Percentiles rank a stretch among this genome's conserved stretches.
These are phyloP conservation scores for Nilaparvata lugens DNA, from an alignment of 1,140 invertebrate genomes.

Conservation along the genomic window DNA sequence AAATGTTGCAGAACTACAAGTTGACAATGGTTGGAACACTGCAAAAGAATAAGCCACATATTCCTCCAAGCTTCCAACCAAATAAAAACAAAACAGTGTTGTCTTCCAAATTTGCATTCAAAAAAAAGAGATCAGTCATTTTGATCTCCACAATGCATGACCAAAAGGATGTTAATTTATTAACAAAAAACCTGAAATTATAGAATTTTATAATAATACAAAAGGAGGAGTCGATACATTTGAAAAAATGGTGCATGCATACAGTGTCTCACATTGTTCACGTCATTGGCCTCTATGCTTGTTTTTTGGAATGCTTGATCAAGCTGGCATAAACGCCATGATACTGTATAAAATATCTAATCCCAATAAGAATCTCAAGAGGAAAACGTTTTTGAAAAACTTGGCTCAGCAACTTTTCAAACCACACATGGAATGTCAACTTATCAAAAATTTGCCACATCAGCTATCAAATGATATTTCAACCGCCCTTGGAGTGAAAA, in stretches of 20 bases:
- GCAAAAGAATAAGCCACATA: not conserved
- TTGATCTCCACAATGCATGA: not conserved
- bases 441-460: not conserved
- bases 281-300: not conserved
- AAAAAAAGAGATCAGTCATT: not conserved
- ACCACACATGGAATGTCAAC: not conserved
- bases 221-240: not conserved
- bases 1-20: not conserved
- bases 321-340: not conserved
- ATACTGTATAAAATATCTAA: constrained; percentile 4
- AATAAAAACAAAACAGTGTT: not conserved
- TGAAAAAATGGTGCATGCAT: not conserved
- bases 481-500: not conserved
- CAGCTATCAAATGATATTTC: not conserved
- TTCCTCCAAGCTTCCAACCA: not conserved
- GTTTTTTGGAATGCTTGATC: not conserved
- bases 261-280: not conserved
- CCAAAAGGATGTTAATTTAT: not conserved
- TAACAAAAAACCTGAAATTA: not conserved
- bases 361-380: not conserved
- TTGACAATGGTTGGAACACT: not conserved
- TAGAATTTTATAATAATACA: not conserved
- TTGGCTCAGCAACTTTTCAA: no score
- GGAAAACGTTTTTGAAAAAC: not conserved
- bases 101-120: not conserved